Conservation (phyloP, 2,797 vertebrate species). For the Graptemys geographica region DNA sequence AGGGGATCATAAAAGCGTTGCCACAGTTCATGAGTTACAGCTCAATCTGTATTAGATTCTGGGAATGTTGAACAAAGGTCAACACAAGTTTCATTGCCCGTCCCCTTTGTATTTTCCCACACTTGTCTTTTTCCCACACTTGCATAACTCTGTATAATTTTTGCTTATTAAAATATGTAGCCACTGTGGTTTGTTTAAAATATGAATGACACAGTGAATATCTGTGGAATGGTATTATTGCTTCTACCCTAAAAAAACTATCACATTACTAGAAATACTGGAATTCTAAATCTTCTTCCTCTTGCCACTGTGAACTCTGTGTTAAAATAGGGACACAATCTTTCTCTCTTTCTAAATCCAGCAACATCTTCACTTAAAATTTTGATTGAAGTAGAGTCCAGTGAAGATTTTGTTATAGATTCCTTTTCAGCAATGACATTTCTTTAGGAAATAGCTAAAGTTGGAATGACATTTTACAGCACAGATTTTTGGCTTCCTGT, state of each 20-base stretch:
- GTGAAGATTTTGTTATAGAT: not conserved
- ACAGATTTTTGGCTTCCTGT: not conserved
- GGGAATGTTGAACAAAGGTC: slow-evolving; percentile 68
- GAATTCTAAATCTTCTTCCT: not conserved
- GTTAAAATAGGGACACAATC: not conserved
- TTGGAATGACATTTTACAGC: not conserved
- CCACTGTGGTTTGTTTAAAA: slow-evolving; percentile 16
- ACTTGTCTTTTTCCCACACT: slow-evolving; percentile 50
- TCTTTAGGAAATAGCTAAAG: not conserved
- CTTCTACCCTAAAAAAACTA: not conserved
- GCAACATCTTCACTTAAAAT: not conserved
- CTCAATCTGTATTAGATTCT: slow-evolving; percentile 61
- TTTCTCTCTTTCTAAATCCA: not conserved
- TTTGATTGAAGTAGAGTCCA: not conserved
- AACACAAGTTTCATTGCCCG: slow-evolving; percentile 22
- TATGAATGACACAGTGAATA: not conserved
- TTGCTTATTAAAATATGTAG: slow-evolving; percentile 28
- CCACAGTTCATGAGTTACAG: slow-evolving; percentile 22
- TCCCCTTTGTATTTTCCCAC: slow-evolving; percentile 75
- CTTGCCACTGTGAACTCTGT: not conserved
- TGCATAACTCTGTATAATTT: not conserved
- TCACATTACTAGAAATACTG: not conserved
- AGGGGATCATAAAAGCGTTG: not conserved
- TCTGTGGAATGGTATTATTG: not conserved
- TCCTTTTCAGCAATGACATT: not conserved